phyloP scores from a whole-genome alignment of 1,140 invertebrate genomes.

The Atopsyche davidsoni region DNA sequence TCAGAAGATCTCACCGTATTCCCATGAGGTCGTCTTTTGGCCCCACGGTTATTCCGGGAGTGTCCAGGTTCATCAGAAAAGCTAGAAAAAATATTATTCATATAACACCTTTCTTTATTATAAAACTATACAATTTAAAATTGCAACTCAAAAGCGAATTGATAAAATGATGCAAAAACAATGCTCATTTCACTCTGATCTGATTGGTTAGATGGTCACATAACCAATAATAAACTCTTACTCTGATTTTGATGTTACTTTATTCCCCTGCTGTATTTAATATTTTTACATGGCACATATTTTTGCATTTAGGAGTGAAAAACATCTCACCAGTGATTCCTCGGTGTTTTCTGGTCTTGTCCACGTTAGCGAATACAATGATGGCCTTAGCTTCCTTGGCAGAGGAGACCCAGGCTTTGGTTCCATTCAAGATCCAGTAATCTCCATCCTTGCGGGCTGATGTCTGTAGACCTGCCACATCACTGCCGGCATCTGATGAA shows the following conservation, averaged over 20 bases:
- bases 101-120: neutral
- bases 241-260: too few relatives aligned
- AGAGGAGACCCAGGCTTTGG: conserved; percentile 77
- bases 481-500: conserved; percentile 55
- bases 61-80: conserved; percentile 45
- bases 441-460: conserved; percentile 54
- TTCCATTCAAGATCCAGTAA: conserved; percentile 68
- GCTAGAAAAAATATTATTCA: conserved; percentile 32
- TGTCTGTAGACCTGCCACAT: conserved; percentile 71
- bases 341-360: conserved; percentile 66
- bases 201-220: too few relatives aligned
- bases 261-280: too few relatives aligned
- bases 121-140: too few relatives aligned
- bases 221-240: too few relatives aligned
- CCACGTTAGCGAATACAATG: conserved; percentile 70
- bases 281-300: too few relatives aligned
- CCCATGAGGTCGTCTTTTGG: conserved; percentile 41
- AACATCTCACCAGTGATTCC: conserved; percentile 46
- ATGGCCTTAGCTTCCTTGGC: conserved; percentile 63
- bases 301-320: too few relatives aligned
- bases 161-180: too few relatives aligned
- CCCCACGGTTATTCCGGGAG: conserved; percentile 46
- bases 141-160: too few relatives aligned
- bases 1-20: conserved; percentile 36
- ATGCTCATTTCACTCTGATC: too few relatives aligned